Base-by-base conservation (phyloP, 2,888 invertebrate genomes). In the Xylota sylvarum region DNA sequence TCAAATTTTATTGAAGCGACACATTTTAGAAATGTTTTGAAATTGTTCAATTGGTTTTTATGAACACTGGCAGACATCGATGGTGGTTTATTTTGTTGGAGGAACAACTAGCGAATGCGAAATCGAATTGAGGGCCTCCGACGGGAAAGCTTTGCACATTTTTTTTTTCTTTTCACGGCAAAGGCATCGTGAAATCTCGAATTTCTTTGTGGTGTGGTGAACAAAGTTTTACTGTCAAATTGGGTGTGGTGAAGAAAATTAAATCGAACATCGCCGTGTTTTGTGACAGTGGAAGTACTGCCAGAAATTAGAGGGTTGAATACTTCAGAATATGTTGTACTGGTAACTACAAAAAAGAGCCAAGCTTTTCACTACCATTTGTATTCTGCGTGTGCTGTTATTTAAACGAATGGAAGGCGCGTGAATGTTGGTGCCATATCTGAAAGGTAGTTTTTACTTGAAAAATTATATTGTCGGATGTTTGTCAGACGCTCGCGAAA, bases 41-140 rank as follows among this genome's bases (percentile, higher is more conserved):
- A 74, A 83, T 50, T 79, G 74, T 78, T 83, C 58, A 70, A 78
- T 79, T 78, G 78, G 73, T 64, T 83, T 87, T 78, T 83, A 74
- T 87, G 55, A 78, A 65, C 83, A 87, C 87, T 87, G 78, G 74
- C 65, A 83, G 87, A 87, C 87, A 87, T 87, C 70, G 87, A 83
- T 83, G 4, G 82, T 56, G 77, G 77, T 82, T 86, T 86, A 82
- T 73, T 82, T 82, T 69, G 82, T 78, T 73, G 62, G 82, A 86
- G 86, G 77, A 82, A 78, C 82, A 82, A 82, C 72, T 82, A 78
- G 55, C 69, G 82, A 86, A 86, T 86, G 86, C 65, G 46, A 72
- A 72, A 73, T 19, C 60, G 56, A 86, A 77, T 60, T 43, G 43
- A 27, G 14, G 65, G 40, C 23, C 27, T 52, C n/a, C 19, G 23